These are phyloP conservation scores for Nymphicus hollandicus DNA, from an alignment of 2,113 vertebrate species.

Conservation along the genomic window DNA sequence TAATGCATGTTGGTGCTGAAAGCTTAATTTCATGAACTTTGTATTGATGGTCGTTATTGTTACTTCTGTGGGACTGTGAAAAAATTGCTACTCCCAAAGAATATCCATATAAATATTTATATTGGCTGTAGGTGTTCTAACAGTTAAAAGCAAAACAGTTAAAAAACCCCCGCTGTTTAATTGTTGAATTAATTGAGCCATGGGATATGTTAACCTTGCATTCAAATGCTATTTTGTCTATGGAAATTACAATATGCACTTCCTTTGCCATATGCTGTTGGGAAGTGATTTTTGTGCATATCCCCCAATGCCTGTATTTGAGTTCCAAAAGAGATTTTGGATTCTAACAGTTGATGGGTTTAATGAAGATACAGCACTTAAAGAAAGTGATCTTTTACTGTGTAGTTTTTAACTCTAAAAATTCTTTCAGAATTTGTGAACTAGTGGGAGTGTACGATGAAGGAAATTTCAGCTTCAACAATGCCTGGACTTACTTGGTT, in stretches of 20 bases:
- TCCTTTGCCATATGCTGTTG: not conserved
- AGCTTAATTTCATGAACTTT: not conserved
- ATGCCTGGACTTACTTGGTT: constrained; percentile 98
- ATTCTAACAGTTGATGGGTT: not conserved
- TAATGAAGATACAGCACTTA: not conserved
- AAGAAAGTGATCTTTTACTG: not conserved
- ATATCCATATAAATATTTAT: not conserved
- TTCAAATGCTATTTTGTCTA: not conserved
- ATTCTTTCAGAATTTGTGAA: constrained; percentile 86
- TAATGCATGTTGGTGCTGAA: not conserved
- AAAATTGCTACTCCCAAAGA: not conserved
- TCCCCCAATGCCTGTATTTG: not conserved
- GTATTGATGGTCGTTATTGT: not conserved
- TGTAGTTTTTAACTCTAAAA: not conserved
- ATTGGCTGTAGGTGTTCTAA: not conserved
- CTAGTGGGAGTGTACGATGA: constrained; percentile 89
- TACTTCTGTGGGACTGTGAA: not conserved
- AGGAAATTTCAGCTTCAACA: constrained; percentile 93
- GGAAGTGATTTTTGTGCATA: not conserved
- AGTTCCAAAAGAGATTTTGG: not conserved
- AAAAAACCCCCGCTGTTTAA: not conserved
- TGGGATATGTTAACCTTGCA: not conserved
- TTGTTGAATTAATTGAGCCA: not conserved
- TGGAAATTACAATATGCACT: not conserved
- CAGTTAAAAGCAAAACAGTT: not conserved